A percentile compares a stretch with the other conserved stretches of the same genome.
Evolutionary conservation across 1,140 invertebrate species (phyloP).

Genomic region (Drosophila chauvacae): DNA sequence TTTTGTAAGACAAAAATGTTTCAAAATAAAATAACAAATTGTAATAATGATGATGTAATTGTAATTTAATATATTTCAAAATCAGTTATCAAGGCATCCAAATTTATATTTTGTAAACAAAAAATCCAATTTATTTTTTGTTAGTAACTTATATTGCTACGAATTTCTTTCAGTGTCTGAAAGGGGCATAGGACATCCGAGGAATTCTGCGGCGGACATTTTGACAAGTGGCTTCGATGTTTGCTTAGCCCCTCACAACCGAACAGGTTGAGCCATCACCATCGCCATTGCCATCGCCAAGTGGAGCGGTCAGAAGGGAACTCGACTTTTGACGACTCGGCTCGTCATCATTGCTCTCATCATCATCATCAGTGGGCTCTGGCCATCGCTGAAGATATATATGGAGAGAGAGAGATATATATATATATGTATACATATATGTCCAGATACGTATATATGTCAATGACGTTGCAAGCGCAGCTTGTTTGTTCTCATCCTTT

Average conservation of each 20-base stretch:
- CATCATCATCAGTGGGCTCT: slow-evolving; percentile 13
- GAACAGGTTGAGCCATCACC: slow-evolving; percentile 36
- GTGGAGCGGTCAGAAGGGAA: slow-evolving; percentile 1
- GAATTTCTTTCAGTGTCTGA: slow-evolving; percentile 1
- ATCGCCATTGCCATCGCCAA: slow-evolving; percentile 22
- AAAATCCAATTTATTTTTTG: too few relatives aligned
- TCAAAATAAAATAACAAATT: too few relatives aligned
- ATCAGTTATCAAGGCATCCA: too few relatives aligned
- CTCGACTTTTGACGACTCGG: slow-evolving; percentile 30
- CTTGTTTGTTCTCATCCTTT: slow-evolving; percentile 81
- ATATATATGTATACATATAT: slow-evolving; percentile 14
- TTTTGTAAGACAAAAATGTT: background rate
- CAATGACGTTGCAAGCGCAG: slow-evolving; percentile 69
- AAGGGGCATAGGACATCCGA: background rate
- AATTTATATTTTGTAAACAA: too few relatives aligned
- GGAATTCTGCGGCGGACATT: slow-evolving; percentile 36
- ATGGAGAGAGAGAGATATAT: background rate
- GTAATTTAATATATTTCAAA: too few relatives aligned
- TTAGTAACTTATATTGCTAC: fast-evolving
- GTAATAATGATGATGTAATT: too few relatives aligned
- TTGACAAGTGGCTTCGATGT: slow-evolving; percentile 74
- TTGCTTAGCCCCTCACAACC: slow-evolving; percentile 31
- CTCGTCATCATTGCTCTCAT: slow-evolving; percentile 22
- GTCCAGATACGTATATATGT: slow-evolving; percentile 65
- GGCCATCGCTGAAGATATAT: background rate